These are phyloP conservation scores for Hippolais icterina DNA, from an alignment of 2,113 vertebrate species.

Conservation along the genomic window DNA sequence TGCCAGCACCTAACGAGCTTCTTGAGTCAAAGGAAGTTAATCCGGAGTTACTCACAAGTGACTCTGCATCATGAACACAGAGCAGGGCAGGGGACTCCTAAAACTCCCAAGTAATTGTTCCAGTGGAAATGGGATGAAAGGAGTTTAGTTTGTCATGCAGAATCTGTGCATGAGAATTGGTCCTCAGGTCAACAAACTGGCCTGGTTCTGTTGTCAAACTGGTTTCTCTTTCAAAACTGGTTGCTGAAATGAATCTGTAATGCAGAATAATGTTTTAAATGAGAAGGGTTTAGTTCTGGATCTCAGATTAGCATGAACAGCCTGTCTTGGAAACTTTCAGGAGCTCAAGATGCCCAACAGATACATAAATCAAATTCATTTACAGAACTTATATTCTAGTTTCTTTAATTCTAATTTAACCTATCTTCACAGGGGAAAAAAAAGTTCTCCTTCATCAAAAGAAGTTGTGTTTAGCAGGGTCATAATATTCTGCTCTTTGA, in stretches of 20 bases:
- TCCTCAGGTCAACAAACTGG: neutral
- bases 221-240: neutral
- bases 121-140: neutral
- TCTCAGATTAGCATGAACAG: neutral
- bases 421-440: neutral
- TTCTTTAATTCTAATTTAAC: neutral
- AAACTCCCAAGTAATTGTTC: neutral
- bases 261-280: neutral
- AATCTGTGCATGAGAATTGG: neutral
- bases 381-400: neutral
- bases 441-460: neutral
- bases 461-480: neutral
- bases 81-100: neutral
- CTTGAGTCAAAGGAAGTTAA: constrained; percentile 9
- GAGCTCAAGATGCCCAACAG: neutral
- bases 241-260: neutral
- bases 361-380: neutral
- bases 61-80: neutral
- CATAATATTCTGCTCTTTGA: neutral
- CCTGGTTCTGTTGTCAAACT: neutral
- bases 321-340: neutral
- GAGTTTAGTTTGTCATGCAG: neutral
- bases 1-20: neutral
- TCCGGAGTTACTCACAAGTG: neutral
- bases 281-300: neutral